Percentiles rank a stretch among this genome's conserved stretches.
phyloP scores from a whole-genome alignment of 2,797 vertebrate genomes.

The Coregonus sp. region DNA sequence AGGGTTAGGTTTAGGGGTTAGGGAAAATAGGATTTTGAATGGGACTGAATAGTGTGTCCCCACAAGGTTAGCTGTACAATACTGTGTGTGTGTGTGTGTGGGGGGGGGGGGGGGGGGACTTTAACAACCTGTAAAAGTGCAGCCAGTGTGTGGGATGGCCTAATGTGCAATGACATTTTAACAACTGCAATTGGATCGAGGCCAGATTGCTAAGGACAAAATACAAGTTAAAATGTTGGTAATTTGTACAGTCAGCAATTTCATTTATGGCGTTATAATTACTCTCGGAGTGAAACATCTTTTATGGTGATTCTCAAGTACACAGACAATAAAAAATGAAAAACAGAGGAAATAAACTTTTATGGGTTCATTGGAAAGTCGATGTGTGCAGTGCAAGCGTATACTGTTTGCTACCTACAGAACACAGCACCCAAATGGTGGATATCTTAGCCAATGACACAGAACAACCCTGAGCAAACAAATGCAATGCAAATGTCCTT shows the following conservation, averaged over 20 bases:
- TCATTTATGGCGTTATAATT: conserved; percentile 25
- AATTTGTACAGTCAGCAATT: conserved; percentile 44
- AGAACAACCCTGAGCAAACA: too few relatives aligned
- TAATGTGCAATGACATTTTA: conserved; percentile 1
- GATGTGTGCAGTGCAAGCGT: neutral
- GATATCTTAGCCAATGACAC: too few relatives aligned
- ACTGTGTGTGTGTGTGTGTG: conserved; percentile 9
- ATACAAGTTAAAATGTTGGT: conserved; percentile 31
- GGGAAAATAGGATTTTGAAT: too few relatives aligned
- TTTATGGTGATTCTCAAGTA: too few relatives aligned
- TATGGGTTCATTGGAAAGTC: conserved; percentile 14
- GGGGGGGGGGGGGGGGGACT: neutral
- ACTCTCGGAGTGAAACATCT: too few relatives aligned
- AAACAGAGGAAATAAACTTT: conserved; percentile 24
- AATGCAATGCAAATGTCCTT: too few relatives aligned
- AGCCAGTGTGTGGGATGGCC: neutral
- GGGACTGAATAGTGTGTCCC: too few relatives aligned
- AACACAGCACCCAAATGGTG: too few relatives aligned
- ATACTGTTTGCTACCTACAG: neutral
- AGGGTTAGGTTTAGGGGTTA: too few relatives aligned
- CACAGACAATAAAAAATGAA: conserved; percentile 28
- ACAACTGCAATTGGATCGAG: neutral
- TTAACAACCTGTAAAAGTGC: neutral
- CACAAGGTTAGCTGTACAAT: too few relatives aligned
- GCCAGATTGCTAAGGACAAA: conserved; percentile 14